phyloP scores from a whole-genome alignment of 2,888 invertebrate species.

The Brenthis ino region DNA sequence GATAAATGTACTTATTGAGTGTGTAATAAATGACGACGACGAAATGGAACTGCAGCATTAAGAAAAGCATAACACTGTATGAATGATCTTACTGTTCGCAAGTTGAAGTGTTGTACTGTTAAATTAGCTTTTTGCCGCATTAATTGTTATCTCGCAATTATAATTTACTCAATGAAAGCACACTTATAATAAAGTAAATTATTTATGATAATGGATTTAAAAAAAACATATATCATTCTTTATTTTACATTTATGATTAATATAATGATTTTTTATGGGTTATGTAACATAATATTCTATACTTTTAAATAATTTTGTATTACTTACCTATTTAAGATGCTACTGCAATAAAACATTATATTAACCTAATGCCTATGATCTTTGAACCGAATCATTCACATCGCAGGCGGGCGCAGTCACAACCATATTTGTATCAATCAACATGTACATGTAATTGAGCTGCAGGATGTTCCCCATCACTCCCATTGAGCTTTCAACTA shows the following conservation, averaged over 20 bases:
- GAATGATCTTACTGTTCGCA: slow-evolving; percentile 29
- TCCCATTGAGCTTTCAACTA: slow-evolving; percentile 54
- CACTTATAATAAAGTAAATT: slow-evolving; percentile 2
- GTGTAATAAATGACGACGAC: slow-evolving; percentile 33
- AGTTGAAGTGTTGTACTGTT: slow-evolving; percentile 15
- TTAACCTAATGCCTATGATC: not conserved
- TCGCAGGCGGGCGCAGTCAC: slow-evolving; percentile 35
- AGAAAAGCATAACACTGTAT: slow-evolving; percentile 17
- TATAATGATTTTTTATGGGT: too few relatives aligned
- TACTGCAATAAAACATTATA: too few relatives aligned
- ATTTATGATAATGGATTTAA: not conserved
- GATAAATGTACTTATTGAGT: slow-evolving; percentile 36
- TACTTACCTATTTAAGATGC: too few relatives aligned
- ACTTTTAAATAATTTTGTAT: too few relatives aligned
- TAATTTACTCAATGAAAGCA: slow-evolving; percentile 5
- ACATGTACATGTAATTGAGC: slow-evolving; percentile 71
- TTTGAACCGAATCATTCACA: slow-evolving; percentile 31
- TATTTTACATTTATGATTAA: too few relatives aligned
- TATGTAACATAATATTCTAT: too few relatives aligned
- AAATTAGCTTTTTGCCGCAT: slow-evolving; percentile 5
- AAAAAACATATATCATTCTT: not conserved
- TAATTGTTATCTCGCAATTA: slow-evolving; percentile 12
- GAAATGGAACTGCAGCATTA: slow-evolving; percentile 40
- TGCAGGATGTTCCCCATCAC: slow-evolving; percentile 76
- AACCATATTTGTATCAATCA: slow-evolving; percentile 57